These are phyloP conservation scores for Pseudolaguvia tuberculata DNA, from an alignment of 2,113 vertebrate species.

Conservation along the genomic window DNA sequence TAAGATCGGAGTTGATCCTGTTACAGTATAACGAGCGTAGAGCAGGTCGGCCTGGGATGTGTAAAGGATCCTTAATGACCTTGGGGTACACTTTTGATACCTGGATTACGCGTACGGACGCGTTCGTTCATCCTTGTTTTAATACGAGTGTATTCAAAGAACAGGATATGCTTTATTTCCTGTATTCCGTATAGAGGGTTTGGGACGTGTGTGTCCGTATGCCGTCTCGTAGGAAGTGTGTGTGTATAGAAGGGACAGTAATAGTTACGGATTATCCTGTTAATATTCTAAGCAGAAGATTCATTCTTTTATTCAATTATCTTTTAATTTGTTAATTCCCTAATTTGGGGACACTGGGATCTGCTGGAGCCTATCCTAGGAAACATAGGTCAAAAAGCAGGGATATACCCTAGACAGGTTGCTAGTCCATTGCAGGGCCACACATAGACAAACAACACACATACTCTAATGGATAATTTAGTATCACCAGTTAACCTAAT, in stretches of 20 bases:
- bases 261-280: no score
- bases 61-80: background rate
- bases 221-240: background rate
- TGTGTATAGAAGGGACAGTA: background rate
- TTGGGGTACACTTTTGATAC: background rate
- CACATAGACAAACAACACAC: no score
- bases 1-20: conserved; percentile 6
- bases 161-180: background rate
- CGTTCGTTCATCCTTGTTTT: background rate
- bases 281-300: no score
- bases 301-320: no score
- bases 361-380: no score
- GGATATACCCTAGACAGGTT: no score
- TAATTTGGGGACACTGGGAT: no score
- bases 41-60: conserved; percentile 7
- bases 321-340: no score
- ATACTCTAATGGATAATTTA: no score
- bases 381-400: no score
- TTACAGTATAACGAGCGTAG: conserved; percentile 8
- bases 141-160: background rate
- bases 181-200: background rate
- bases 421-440: no score
- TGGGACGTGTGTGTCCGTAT: background rate
- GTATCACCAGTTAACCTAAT: no score
- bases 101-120: background rate